phyloP scores from a whole-genome alignment of 2,888 invertebrate genomes.

The Ditula angustiorana region DNA sequence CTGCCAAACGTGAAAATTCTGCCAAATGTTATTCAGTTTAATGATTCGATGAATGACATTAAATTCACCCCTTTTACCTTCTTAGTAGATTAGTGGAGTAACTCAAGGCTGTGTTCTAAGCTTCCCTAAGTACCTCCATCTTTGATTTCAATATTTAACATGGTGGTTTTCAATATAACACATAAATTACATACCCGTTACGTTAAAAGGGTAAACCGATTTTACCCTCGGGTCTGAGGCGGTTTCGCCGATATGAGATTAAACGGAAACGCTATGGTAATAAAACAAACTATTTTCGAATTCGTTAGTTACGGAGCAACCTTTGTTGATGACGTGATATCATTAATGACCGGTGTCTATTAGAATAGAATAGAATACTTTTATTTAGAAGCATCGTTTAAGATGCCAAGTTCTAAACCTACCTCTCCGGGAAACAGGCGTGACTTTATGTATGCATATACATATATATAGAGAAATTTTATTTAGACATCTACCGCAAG shows the following conservation, averaged over 20 bases:
- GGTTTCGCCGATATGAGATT: slow-evolving; percentile 4
- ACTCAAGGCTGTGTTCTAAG: neutral
- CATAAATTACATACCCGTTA: slow-evolving; percentile 10
- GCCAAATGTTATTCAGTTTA: neutral
- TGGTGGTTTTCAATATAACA: slow-evolving; percentile 8
- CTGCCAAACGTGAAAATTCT: neutral
- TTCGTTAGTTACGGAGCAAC: neutral
- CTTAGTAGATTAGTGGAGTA: too few relatives aligned
- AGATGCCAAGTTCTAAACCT: too few relatives aligned
- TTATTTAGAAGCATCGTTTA: too few relatives aligned
- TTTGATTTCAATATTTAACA: neutral
- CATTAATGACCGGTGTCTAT: too few relatives aligned
- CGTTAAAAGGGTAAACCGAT: slow-evolving; percentile 4
- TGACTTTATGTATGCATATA: too few relatives aligned
- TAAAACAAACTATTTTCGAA: neutral
- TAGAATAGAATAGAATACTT: too few relatives aligned
- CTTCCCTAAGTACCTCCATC: neutral
- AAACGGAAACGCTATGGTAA: neutral
- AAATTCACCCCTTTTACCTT: too few relatives aligned
- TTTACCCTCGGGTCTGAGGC: neutral
- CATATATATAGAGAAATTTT: too few relatives aligned
- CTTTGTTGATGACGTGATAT: too few relatives aligned
- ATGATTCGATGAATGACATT: too few relatives aligned
- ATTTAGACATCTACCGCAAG: too few relatives aligned
- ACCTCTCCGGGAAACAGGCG: too few relatives aligned